Evolutionary conservation across 2,888 invertebrate genomes (phyloP).

Genomic region (Nipponacmea schrenckii): DNA sequence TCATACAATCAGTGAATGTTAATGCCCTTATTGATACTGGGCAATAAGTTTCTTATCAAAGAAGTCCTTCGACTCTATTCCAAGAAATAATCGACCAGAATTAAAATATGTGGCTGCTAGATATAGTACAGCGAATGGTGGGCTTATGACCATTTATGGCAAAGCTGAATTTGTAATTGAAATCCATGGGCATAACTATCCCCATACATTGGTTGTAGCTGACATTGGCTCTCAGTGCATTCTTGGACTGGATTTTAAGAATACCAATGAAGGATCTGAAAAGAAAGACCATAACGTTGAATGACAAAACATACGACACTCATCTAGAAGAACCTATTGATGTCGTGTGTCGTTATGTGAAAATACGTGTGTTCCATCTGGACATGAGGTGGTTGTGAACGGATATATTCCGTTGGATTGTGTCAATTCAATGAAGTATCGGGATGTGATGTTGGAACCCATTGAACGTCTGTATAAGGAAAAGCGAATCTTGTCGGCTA

Average conservation of each 20-base stretch:
- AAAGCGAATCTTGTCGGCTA: neutral
- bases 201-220: neutral
- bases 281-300: neutral
- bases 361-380: neutral
- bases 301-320: neutral
- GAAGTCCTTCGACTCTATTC: neutral
- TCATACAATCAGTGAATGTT: neutral
- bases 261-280: neutral
- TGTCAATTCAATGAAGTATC: neutral
- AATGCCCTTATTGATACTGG: conserved; percentile 1
- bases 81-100: neutral
- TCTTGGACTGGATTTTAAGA: neutral
- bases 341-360: neutral
- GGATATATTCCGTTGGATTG: neutral
- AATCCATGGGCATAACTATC: neutral
- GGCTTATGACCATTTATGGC: neutral
- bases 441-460: neutral
- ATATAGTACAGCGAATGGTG: neutral
- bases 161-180: neutral
- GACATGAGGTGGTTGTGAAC: neutral
- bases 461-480: neutral
- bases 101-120: neutral
- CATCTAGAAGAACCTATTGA: neutral
- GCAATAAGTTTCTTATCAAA: neutral
- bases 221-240: neutral